These are phyloP conservation scores for Eristalis pertinax DNA, from an alignment of 2,888 invertebrate genomes.

Conservation along the genomic window DNA sequence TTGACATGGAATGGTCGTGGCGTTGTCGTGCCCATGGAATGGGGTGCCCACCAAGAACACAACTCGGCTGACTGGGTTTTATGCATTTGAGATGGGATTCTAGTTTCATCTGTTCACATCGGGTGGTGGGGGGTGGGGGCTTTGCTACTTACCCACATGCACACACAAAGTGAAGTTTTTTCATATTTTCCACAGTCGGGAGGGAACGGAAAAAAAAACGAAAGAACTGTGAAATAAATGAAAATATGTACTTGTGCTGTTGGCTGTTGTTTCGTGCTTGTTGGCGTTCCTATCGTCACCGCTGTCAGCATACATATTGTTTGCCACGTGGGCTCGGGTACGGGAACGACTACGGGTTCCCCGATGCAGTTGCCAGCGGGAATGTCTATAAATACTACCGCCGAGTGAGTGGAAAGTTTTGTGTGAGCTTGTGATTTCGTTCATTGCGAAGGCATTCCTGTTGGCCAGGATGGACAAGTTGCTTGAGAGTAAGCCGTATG, in stretches of 20 bases:
- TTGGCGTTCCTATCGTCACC: background rate
- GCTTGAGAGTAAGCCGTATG: background rate
- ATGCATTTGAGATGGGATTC: constrained; percentile 17
- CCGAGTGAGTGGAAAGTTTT: background rate
- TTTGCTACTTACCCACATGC: constrained; percentile 12
- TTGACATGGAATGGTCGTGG: no score
- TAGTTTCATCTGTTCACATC: constrained; percentile 43
- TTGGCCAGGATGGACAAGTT: background rate
- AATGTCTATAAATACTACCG: constrained; percentile 47
- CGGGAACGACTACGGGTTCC: constrained; percentile 3
- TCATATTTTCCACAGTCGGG: constrained; percentile 39
- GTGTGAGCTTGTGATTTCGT: background rate
- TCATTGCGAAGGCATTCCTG: background rate
- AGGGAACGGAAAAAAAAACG: background rate
- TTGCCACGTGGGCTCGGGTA: constrained; percentile 49
- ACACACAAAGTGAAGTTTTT: constrained; percentile 12
- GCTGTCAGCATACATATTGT: constrained; percentile 23
- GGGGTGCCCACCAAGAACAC: constrained; percentile 8
- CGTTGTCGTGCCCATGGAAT: background rate
- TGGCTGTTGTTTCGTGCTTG: background rate
- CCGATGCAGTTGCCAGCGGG: constrained; percentile 13
- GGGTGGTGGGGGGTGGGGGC: no score
- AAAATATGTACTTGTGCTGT: background rate
- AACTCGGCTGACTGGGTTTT: constrained; percentile 26
- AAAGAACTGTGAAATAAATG: background rate